Evolutionary conservation across 2,113 vertebrate genomes (phyloP), one percentile per base, ranked within the genome.

Genomic region (Trichechus manatus): DNA sequence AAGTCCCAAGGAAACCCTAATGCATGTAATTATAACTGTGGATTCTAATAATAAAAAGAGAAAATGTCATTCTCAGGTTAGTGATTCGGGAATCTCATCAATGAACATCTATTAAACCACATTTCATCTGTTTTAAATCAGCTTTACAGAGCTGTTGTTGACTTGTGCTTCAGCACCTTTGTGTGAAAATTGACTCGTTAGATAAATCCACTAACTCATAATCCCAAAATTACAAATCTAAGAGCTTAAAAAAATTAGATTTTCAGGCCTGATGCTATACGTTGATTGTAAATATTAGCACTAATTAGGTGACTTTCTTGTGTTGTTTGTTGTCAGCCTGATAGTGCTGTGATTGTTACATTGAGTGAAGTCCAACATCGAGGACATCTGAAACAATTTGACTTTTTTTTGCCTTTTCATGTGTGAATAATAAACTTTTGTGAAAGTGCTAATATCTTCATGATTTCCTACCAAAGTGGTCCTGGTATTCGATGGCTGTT

Each of bases 41-140:
- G 70, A 91, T 33, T 88, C 85, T 94, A 68, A 93, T 92, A 92
- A 74, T 83, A 87, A 97, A 91, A 92, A 50, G 82, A 64, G 63
- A 95, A 97, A 96, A 93, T 94, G 44, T 93, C 56, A 63, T n/a
- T 83, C 50, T 89, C 93, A 44, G 44, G 47, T 68, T 66, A 89
- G 44, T 77, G 29, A 78, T 83, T 87, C 9, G 10, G 64, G 63
- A 64, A 64, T 78, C n/a, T 33, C 61, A 44, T 83, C 53, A 36
- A 39, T 87, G 75, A 93, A 27, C 14, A n/a, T 92, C 44, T 53
- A 14, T 1, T 10, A n/a, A 89, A 5, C 5, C 53, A 5, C 36
- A 79, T 94, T 91, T 90, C 19, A 79, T 87, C 39, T 66, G 27
- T 87, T 89, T 91, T 79, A 87, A 89, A 88, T 81, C 80, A 75